Conservation (phyloP, 2,113 vertebrate genomes). For the Peromyscus leucopus region DNA sequence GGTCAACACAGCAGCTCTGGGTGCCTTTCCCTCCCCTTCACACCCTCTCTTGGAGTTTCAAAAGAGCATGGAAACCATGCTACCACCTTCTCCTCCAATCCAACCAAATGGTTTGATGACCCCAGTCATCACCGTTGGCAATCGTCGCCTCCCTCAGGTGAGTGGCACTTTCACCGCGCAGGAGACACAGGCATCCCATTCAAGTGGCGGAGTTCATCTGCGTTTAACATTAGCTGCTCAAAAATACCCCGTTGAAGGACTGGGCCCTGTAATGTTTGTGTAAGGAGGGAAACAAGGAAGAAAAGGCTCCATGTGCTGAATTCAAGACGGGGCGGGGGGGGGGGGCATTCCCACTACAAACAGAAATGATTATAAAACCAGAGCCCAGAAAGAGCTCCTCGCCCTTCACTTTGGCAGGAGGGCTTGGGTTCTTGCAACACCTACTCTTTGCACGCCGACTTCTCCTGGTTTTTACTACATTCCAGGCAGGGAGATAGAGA, state of each 20-base stretch:
- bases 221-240: conserved; percentile 84
- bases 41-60: conserved; percentile 4
- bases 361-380: conserved; percentile 89
- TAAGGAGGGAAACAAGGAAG: conserved; percentile 80
- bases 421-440: conserved; percentile 77
- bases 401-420: conserved; percentile 78
- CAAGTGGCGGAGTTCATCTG: conserved; percentile 68
- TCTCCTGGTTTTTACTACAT: conserved; percentile 85
- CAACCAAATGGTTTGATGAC: neutral
- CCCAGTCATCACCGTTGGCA: neutral
- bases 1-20: neutral
- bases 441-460: conserved; percentile 68
- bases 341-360: conserved; percentile 85
- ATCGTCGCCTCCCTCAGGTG: neutral
- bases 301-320: conserved; percentile 81
- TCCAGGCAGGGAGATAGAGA: conserved; percentile 86
- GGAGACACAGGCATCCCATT: conserved; percentile 54
- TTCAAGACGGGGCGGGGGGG: conserved; percentile 76
- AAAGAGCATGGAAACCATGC: neutral
- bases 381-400: conserved; percentile 82
- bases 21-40: neutral
- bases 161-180: neutral
- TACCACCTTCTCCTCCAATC: too few species aligned
- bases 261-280: conserved; percentile 80
- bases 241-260: conserved; percentile 82